Base-by-base conservation (phyloP, 2,113 vertebrate genomes). In the Agapornis roseicollis region DNA sequence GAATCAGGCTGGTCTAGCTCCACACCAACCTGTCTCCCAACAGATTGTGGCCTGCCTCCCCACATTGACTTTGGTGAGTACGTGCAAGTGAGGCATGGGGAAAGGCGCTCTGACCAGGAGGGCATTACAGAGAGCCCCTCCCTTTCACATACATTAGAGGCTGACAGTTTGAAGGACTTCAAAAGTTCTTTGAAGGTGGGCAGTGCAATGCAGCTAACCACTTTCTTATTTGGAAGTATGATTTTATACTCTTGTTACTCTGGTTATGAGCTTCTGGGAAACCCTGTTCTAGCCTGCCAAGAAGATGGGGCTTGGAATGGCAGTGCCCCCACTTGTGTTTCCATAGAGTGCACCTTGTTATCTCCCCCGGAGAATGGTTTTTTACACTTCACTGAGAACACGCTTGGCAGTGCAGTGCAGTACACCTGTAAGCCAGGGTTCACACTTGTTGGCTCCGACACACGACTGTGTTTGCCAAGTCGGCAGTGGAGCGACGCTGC, bases 41-140 rank as follows among this genome's bases (percentile, higher is more conserved):
- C 98, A 15, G 99, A 99, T 93, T 99, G 99, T 35, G 99, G 99
- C 46, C 98, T 99, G 47, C 99, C 99, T 84, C 99, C 99, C 47
- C 99, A 99, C 95, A 99, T 99, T 74, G 99, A 99, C 93, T 99
- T 99, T 42, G 99, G 99, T 31, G 98, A 99, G 29, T 99, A 98
- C 4, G 14, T 97, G 20, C 98, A 98, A 73, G 70, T 99, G 83
- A 96, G 69, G 85, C 96, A 80, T 2, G 68, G 78, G 37, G 98
- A 97, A 80, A 92, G 78, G 11, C 88, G 47, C 90, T 88, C 97
- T 65, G 88, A 94, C 64, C 96, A 87, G 31, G 97, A 97, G 12
- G 71, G 92, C 1, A 81, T 94, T 89, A 88, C 93, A 68, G 80
- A 96, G 50, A 84, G 47, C 42, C 97, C 97, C 41, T 79, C 92